phyloP scores from a whole-genome alignment of 1,140 invertebrate genomes.

The Magallana angulata region DNA sequence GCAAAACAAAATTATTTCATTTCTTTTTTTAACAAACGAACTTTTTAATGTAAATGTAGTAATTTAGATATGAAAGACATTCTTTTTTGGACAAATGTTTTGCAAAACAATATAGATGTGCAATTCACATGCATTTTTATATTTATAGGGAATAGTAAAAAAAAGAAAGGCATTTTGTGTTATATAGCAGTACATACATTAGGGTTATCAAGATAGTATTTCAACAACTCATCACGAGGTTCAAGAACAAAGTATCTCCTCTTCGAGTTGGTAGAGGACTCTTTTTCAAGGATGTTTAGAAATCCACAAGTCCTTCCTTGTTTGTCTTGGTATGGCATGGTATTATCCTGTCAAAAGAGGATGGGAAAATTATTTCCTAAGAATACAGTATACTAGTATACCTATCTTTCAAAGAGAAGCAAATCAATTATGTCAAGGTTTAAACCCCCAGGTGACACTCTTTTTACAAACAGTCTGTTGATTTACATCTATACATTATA shows the following conservation, averaged over 20 bases:
- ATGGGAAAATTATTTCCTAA: too few species aligned
- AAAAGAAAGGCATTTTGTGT: too few species aligned
- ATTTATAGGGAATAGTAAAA: too few species aligned
- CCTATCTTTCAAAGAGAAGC: too few species aligned
- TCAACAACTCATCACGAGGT: conserved; percentile 59
- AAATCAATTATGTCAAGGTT: too few species aligned
- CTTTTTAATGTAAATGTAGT: background rate
- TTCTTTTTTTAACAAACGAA: too few species aligned
- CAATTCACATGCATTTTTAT: too few species aligned
- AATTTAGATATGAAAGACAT: background rate
- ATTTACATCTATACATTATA: background rate
- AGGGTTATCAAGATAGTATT: conserved; percentile 69
- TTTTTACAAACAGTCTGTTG: background rate
- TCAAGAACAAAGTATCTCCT: conserved; percentile 69
- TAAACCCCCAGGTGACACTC: too few species aligned
- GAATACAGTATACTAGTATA: too few species aligned
- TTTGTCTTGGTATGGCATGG: conserved; percentile 58
- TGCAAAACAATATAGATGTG: background rate
- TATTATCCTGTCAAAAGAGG: background rate
- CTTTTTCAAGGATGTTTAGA: conserved; percentile 59
- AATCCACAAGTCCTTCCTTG: conserved; percentile 50
- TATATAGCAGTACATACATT: conserved; percentile 54
- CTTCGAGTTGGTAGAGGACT: conserved; percentile 64
- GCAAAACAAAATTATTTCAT: background rate
- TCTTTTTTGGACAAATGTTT: background rate